Percentiles rank a stretch among this genome's conserved stretches.
Conservation (phyloP, 2,113 vertebrate species). For the Syngnathus typhle region DNA sequence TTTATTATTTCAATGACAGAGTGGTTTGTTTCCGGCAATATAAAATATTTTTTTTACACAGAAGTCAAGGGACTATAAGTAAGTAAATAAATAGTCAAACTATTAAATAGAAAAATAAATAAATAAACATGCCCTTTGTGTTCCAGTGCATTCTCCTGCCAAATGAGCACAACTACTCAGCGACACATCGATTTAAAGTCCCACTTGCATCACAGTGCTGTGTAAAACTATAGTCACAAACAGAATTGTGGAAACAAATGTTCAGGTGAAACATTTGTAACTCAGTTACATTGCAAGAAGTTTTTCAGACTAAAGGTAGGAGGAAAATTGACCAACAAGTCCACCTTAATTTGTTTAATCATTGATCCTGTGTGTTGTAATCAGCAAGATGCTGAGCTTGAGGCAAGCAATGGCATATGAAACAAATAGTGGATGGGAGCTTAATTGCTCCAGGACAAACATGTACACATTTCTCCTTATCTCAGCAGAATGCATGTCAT, state of each 20-base stretch:
- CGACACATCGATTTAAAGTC: not conserved
- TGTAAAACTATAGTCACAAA: constrained; percentile 20
- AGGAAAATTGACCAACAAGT: constrained; percentile 48
- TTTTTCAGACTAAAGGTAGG: constrained; percentile 18
- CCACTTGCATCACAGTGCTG: constrained; percentile 12
- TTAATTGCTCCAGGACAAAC: constrained; percentile 44
- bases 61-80: not conserved
- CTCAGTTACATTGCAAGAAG: constrained; percentile 8
- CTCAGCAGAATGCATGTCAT: constrained; percentile 44
- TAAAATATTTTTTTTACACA: not conserved
- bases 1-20: no score
- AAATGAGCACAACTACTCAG: constrained; percentile 1
- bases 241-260: constrained; percentile 10
- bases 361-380: constrained; percentile 59
- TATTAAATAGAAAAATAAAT: not conserved
- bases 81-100: no score
- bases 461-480: constrained; percentile 30
- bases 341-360: constrained; percentile 65
- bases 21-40: no score
- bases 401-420: constrained; percentile 29
- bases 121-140: not conserved
- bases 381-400: constrained; percentile 53
- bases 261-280: not conserved
- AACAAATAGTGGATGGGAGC: constrained; percentile 55
- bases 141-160: not conserved